Conservation (phyloP, 2,888 invertebrate species). For the Pristionchus maxplancki region DNA sequence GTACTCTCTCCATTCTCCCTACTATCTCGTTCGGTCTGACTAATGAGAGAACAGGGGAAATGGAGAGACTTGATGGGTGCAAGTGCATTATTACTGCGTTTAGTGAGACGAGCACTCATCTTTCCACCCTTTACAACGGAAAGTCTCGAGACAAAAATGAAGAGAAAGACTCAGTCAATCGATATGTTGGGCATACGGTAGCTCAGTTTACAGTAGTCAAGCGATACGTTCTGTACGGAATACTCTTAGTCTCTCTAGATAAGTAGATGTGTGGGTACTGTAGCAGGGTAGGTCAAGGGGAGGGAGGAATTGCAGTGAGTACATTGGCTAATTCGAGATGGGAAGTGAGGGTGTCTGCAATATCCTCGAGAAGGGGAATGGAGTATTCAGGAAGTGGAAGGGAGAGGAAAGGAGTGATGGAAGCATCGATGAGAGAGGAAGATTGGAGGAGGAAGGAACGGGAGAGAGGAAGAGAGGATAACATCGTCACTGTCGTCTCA, state of each 20-base stretch:
- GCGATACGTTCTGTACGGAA: slow-evolving; percentile 3
- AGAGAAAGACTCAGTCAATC: slow-evolving; percentile 44
- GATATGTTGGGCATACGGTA: slow-evolving; percentile 11
- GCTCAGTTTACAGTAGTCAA: slow-evolving; percentile 26
- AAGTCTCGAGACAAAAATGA: slow-evolving; percentile 30
- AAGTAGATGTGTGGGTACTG: background rate
- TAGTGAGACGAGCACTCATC: slow-evolving; percentile 42
- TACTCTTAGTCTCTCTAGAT: slow-evolving; percentile 2
- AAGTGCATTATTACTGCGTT: slow-evolving; percentile 41
- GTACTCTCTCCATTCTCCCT: background rate
- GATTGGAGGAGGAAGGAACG: slow-evolving; percentile 3
- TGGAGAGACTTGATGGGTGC: background rate
- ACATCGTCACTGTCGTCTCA: background rate
- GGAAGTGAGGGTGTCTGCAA: background rate
- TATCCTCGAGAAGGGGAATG: slow-evolving; percentile 25
- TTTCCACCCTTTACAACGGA: slow-evolving; percentile 38
- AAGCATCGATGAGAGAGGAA: background rate
- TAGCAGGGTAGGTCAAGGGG: background rate
- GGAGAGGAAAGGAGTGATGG: slow-evolving; percentile 18
- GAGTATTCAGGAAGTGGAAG: background rate
- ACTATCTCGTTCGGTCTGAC: background rate
- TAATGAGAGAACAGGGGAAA: background rate
- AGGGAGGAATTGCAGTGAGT: slow-evolving; percentile 39
- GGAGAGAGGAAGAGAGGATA: background rate
- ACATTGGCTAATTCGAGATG: slow-evolving; percentile 46